A percentile compares a stretch with the other conserved stretches of the same genome.
These are phyloP conservation scores for Podargus strigoides DNA, from an alignment of 2,797 vertebrate genomes.

Conservation along the genomic window DNA sequence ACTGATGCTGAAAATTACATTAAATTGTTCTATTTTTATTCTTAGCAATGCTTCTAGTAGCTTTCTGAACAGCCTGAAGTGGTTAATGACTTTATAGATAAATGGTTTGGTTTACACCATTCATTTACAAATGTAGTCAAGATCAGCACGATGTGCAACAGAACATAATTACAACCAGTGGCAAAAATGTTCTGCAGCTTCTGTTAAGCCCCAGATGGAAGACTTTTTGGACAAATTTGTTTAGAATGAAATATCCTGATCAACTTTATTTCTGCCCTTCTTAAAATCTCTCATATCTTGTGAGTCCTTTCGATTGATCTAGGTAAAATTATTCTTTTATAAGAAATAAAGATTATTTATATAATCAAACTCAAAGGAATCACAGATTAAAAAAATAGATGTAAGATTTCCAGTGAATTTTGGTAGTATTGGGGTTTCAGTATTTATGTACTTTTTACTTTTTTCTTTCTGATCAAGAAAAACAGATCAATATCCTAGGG, in stretches of 20 bases:
- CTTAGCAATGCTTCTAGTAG: background rate
- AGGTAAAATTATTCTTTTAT: background rate
- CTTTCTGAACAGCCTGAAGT: background rate
- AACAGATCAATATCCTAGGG: background rate
- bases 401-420: background rate
- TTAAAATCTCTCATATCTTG: background rate
- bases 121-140: background rate
- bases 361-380: background rate
- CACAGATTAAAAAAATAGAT: background rate
- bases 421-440: background rate
- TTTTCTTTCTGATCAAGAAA: background rate
- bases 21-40: background rate
- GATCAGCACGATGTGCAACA: background rate
- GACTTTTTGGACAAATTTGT: background rate
- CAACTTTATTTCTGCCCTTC: background rate
- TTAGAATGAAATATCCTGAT: background rate
- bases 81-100: background rate
- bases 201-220: background rate
- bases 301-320: background rate
- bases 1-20: background rate
- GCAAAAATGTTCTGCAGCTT: background rate
- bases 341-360: background rate
- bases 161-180: background rate
- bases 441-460: background rate
- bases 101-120: background rate